Conservation (phyloP, 2,888 invertebrate genomes). For the Celastrina argiolus region DNA sequence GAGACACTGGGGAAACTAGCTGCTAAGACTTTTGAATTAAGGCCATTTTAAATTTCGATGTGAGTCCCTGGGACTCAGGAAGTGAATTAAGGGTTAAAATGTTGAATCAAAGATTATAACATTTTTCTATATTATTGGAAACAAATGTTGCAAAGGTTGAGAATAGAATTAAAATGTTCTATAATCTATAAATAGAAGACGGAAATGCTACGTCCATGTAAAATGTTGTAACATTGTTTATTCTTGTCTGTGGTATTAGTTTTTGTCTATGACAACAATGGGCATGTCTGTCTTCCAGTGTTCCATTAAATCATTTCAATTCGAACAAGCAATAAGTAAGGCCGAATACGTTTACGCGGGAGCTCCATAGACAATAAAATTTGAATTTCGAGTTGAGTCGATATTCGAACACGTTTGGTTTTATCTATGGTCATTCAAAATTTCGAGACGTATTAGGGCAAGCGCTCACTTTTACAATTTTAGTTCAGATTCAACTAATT, state of each 20-base stretch:
- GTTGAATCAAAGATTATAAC: no score
- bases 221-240: not conserved
- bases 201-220: not conserved
- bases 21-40: no score
- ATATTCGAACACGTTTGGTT: not conserved
- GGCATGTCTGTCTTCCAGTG: not conserved
- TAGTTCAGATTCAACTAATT: no score
- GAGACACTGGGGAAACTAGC: no score
- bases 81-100: no score
- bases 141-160: slow-evolving; percentile 23
- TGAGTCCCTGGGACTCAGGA: no score
- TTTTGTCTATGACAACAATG: not conserved
- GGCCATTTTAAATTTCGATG: no score
- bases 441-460: no score
- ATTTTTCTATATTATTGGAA: no score
- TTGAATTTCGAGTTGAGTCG: not conserved
- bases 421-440: not conserved
- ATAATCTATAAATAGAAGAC: not conserved
- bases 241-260: not conserved
- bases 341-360: slow-evolving; percentile 9
- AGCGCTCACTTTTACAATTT: no score
- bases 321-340: slow-evolving; percentile 12
- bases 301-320: slow-evolving; percentile 12
- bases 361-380: not conserved
- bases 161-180: not conserved